phyloP scores from a whole-genome alignment of 2,797 vertebrate genomes.

The Leuciscus waleckii region DNA sequence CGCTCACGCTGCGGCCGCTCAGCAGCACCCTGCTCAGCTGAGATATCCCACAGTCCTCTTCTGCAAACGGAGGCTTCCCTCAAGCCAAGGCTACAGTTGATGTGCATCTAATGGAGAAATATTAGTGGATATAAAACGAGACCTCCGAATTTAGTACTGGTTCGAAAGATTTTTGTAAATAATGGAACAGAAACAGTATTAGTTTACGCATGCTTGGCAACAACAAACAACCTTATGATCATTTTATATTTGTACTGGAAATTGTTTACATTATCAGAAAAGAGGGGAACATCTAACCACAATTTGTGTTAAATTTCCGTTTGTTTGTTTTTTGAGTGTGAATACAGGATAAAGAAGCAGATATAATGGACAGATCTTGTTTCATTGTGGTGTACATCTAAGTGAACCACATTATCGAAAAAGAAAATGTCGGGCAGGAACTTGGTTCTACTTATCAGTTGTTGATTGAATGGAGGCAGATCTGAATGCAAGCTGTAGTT shows the following conservation, averaged over 20 bases:
- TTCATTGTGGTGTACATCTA: neutral
- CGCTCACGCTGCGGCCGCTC: neutral
- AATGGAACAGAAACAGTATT: neutral
- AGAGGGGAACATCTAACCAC: neutral
- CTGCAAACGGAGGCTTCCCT: constrained; percentile 6
- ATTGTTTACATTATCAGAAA: neutral
- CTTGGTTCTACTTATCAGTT: neutral
- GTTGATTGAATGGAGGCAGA: neutral
- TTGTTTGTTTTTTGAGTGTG: neutral
- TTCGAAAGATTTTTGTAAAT: neutral
- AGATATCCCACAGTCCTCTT: constrained; percentile 26
- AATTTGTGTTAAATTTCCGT: neutral
- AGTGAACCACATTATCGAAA: neutral
- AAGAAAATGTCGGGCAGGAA: neutral
- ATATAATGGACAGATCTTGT: neutral
- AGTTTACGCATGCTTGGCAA: neutral
- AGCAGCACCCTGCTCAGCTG: neutral
- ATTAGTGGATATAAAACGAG: neutral
- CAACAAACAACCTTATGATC: neutral
- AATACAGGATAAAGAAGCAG: neutral
- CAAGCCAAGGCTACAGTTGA: neutral
- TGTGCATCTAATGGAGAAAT: neutral
- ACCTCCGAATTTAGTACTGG: neutral
- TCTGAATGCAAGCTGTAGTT: neutral
- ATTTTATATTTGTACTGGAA: neutral